A percentile compares a stretch with the other conserved stretches of the same genome.
phyloP scores from a whole-genome alignment of 2,797 vertebrate species.

The Gymnocypris eckloni region DNA sequence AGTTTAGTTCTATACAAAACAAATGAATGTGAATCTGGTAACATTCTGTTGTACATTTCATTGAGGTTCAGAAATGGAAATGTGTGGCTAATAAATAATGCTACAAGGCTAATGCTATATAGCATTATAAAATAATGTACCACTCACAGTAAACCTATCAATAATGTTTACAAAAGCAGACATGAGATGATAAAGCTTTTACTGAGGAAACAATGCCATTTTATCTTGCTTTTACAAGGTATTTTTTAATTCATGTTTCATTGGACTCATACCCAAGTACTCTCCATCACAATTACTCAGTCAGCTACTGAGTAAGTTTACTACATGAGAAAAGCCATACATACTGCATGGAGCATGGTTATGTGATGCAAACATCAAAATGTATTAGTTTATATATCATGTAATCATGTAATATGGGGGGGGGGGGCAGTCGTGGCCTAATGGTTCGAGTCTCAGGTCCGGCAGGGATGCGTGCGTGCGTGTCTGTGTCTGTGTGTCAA shows the following conservation, averaged over 20 bases:
- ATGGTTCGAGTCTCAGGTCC: no score
- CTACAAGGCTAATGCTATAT: not conserved
- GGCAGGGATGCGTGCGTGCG: no score
- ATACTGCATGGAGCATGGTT: not conserved
- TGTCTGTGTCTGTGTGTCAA: no score
- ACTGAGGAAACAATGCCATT: not conserved
- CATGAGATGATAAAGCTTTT: not conserved
- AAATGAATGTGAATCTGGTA: not conserved
- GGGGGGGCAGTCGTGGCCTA: no score
- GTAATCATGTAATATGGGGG: no score
- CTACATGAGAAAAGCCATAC: not conserved
- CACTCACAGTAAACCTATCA: not conserved
- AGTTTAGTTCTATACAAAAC: not conserved
- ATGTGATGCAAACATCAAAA: not conserved
- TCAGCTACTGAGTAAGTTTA: not conserved
- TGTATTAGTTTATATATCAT: no score
- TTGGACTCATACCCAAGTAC: no score
- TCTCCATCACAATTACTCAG: not conserved
- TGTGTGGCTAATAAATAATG: not conserved
- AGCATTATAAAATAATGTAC: not conserved
- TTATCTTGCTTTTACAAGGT: not conserved
- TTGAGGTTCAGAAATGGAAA: not conserved
- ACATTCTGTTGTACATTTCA: not conserved
- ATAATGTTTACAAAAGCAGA: not conserved
- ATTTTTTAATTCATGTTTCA: not conserved